These are phyloP conservation scores for Cheilosia vulpina DNA, from an alignment of 2,888 invertebrate species.

Conservation along the genomic window DNA sequence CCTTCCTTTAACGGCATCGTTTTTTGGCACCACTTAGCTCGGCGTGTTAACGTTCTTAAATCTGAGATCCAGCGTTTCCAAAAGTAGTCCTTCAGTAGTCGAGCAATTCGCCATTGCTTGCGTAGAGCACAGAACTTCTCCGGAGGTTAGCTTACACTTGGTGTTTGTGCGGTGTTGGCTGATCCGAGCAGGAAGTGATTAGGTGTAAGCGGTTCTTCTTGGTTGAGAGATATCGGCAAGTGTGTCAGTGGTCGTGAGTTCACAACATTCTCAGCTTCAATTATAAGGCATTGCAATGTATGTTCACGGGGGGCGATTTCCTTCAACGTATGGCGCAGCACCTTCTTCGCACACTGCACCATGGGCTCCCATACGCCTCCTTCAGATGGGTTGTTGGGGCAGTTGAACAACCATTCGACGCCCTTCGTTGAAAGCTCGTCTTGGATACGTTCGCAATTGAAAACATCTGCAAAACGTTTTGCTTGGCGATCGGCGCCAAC, in stretches of 20 bases:
- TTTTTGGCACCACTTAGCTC: constrained; percentile 30
- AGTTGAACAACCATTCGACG: constrained; percentile 41
- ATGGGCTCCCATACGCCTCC: constrained; percentile 76
- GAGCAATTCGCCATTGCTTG: constrained; percentile 30
- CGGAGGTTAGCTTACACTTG: not conserved
- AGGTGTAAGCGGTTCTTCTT: constrained; percentile 27
- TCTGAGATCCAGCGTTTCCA: constrained; percentile 24
- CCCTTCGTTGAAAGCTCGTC: constrained; percentile 34
- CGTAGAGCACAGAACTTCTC: constrained; percentile 15
- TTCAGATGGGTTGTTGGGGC: constrained; percentile 30
- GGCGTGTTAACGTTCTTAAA: constrained; percentile 27
- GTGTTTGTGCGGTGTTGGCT: constrained; percentile 27
- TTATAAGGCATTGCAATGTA: constrained; percentile 28
- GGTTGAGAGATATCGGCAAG: constrained; percentile 5
- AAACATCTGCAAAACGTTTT: constrained; percentile 47
- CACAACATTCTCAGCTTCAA: constrained; percentile 37
- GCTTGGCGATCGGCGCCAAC: constrained; percentile 40
- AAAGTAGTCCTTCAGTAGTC: constrained; percentile 14
- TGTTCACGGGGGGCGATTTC: constrained; percentile 69
- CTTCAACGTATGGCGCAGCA: constrained; percentile 60
- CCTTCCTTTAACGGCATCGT: not conserved
- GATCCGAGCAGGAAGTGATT: constrained; percentile 23
- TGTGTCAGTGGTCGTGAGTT: constrained; percentile 43
- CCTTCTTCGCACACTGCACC: constrained; percentile 62
- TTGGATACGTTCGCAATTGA: constrained; percentile 40